Conservation (phyloP, 2,888 invertebrate genomes). For the Caenorhabditis drosophilae region DNA sequence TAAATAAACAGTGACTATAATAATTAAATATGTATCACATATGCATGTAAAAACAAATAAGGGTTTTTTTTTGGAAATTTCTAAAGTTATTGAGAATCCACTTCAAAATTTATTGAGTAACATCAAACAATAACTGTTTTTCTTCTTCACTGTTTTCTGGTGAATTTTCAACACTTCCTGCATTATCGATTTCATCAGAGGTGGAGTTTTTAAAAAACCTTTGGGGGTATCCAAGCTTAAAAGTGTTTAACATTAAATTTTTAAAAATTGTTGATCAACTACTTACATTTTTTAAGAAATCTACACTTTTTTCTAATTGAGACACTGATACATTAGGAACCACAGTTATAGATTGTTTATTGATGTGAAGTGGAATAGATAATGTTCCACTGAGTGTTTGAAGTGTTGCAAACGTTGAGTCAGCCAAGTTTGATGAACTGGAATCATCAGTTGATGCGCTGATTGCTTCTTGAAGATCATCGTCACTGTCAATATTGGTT, state of each 20-base stretch:
- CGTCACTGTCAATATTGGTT: constrained; percentile 37
- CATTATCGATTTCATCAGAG: no score
- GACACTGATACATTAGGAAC: constrained; percentile 10
- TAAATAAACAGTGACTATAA: no score
- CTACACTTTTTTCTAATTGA: constrained; percentile 17
- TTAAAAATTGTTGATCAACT: not conserved
- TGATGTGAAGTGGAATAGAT: constrained; percentile 8
- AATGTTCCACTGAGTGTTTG: constrained; percentile 12
- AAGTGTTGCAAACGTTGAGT: constrained; percentile 17
- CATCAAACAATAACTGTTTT: constrained; percentile 5
- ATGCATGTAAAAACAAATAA: no score
- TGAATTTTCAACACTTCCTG: constrained; percentile 6
- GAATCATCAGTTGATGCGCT: constrained; percentile 13
- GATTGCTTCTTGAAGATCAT: constrained; percentile 21
- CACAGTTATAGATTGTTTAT: constrained; percentile 15
- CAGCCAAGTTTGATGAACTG: not conserved
- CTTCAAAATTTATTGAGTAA: constrained; percentile 5
- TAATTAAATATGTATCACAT: no score
- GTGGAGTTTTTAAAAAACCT: constrained; percentile 6
- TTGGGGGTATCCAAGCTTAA: constrained; percentile 23
- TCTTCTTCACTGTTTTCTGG: constrained; percentile 34
- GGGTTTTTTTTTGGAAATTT: no score
- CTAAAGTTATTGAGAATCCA: no score
- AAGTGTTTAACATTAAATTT: no score
- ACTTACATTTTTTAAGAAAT: constrained; percentile 10